phyloP scores from a whole-genome alignment of 2,888 invertebrate genomes.

The Eumacrocentrus americanus region DNA sequence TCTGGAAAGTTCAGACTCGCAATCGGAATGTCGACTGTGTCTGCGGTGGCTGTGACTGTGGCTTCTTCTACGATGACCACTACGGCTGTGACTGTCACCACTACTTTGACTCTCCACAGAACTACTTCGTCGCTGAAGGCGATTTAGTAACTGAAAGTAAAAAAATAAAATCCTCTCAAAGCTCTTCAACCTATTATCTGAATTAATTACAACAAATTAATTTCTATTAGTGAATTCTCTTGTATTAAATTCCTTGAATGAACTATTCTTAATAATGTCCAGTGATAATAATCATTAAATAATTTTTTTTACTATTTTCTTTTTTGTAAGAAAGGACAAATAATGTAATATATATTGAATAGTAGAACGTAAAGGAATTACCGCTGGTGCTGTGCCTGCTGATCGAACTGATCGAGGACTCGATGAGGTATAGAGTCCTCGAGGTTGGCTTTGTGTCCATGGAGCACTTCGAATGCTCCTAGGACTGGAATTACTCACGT shows the following conservation, averaged over 20 bases:
- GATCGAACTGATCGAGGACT: constrained; percentile 84
- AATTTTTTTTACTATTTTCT: too few species aligned
- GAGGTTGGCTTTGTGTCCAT: constrained; percentile 76
- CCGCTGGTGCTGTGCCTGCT: constrained; percentile 63
- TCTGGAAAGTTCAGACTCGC: constrained; percentile 87
- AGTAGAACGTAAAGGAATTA: constrained; percentile 39
- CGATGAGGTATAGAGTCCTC: constrained; percentile 79
- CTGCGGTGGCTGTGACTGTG: constrained; percentile 80
- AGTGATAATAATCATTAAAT: too few species aligned
- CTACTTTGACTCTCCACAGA: constrained; percentile 90
- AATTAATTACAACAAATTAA: too few species aligned
- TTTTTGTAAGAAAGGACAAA: too few species aligned
- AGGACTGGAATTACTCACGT: constrained; percentile 63
- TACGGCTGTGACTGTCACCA: constrained; percentile 71
- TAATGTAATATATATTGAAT: too few species aligned
- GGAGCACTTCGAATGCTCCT: constrained; percentile 84
- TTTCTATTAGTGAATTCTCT: too few species aligned
- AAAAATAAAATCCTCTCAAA: too few species aligned
- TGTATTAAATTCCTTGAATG: too few species aligned
- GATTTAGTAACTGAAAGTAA: constrained; percentile 51
- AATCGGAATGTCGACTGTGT: constrained; percentile 79
- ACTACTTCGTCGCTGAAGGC: constrained; percentile 69
- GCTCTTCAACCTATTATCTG: too few species aligned
- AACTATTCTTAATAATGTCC: too few species aligned
- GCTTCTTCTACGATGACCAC: constrained; percentile 78